These are phyloP conservation scores for Scaptodrosophila lebanonensis DNA, from an alignment of 1,140 invertebrate species.

Conservation along the genomic window DNA sequence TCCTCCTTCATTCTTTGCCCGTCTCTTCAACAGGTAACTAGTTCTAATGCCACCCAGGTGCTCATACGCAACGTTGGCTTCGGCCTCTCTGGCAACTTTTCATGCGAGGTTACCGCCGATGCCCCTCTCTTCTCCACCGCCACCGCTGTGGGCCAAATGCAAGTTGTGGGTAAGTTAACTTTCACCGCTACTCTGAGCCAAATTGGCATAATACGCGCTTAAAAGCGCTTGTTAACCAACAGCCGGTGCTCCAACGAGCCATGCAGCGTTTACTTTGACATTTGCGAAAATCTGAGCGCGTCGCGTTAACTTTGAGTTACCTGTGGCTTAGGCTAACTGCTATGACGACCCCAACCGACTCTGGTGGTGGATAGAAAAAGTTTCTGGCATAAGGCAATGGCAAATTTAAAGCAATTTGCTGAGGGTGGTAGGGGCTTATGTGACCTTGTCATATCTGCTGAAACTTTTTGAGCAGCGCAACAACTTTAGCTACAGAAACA, in stretches of 20 bases:
- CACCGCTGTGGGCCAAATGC: conserved; percentile 81
- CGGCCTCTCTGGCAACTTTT: conserved; percentile 87
- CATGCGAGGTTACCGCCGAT: conserved; percentile 91
- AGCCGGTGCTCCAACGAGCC: not conserved
- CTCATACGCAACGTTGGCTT: conserved; percentile 85
- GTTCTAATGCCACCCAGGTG: conserved; percentile 87
- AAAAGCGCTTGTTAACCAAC: conserved; percentile 18
- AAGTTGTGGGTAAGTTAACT: conserved; percentile 85
- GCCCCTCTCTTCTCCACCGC: conserved; percentile 85
- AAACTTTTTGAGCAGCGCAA: conserved; percentile 24
- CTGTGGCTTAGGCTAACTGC: conserved; percentile 8
- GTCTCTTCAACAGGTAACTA: conserved; percentile 78
- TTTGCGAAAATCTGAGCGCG: conserved; percentile 15
- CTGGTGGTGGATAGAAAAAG: conserved; percentile 23
- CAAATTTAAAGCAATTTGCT: conserved; percentile 47
- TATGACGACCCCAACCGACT: too few relatives aligned
- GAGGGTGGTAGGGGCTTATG: conserved; percentile 22
- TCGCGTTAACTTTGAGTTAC: conserved; percentile 24
- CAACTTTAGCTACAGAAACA: too few relatives aligned
- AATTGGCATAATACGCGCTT: conserved; percentile 49
- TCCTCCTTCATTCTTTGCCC: conserved; percentile 59
- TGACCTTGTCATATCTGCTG: not conserved
- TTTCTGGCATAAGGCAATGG: conserved; percentile 25
- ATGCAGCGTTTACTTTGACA: conserved; percentile 29
- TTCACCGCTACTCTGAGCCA: conserved; percentile 21